Evolutionary conservation across 2,797 vertebrate genomes (phyloP).

Genomic region (Ctenopoma multispine): DNA sequence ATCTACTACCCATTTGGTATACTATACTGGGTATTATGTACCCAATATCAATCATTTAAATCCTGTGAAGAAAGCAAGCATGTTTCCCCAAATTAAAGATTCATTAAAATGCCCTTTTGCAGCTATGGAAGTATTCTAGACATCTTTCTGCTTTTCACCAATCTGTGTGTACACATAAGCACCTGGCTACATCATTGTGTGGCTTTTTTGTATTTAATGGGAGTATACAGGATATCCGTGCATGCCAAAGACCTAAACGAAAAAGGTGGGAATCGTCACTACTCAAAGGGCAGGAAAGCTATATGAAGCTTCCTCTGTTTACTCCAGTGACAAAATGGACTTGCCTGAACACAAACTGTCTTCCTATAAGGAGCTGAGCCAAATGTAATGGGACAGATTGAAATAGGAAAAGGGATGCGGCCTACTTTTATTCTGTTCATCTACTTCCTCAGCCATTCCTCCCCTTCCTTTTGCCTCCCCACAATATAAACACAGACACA

Average conservation of each 20-base stretch:
- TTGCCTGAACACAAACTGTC: constrained; percentile 63
- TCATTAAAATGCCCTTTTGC: not conserved
- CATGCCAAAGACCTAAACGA: constrained; percentile 51
- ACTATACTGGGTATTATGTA: too few species aligned
- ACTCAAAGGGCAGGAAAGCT: constrained; percentile 81
- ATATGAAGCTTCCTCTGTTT: constrained; percentile 82
- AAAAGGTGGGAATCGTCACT: constrained; percentile 56
- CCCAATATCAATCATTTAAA: too few species aligned
- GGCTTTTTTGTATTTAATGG: constrained; percentile 55
- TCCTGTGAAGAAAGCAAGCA: too few species aligned
- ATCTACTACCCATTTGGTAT: too few species aligned
- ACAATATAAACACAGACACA: constrained; percentile 60
- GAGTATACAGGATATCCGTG: constrained; percentile 68
- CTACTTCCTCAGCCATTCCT: constrained; percentile 65
- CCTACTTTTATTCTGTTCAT: constrained; percentile 65
- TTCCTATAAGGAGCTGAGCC: constrained; percentile 62
- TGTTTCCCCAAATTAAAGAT: too few species aligned
- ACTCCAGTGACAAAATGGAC: constrained; percentile 77
- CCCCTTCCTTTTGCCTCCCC: constrained; percentile 48
- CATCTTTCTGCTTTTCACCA: constrained; percentile 4
- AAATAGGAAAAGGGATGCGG: constrained; percentile 57
- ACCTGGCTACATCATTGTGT: constrained; percentile 33
- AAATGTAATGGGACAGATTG: constrained; percentile 60
- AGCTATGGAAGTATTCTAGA: too few species aligned
- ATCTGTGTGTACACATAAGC: constrained; percentile 18